Evolutionary conservation across 2,888 invertebrate species (phyloP), one percentile per base, ranked within the genome.

Genomic region (Rugalucina vietnamica): DNA sequence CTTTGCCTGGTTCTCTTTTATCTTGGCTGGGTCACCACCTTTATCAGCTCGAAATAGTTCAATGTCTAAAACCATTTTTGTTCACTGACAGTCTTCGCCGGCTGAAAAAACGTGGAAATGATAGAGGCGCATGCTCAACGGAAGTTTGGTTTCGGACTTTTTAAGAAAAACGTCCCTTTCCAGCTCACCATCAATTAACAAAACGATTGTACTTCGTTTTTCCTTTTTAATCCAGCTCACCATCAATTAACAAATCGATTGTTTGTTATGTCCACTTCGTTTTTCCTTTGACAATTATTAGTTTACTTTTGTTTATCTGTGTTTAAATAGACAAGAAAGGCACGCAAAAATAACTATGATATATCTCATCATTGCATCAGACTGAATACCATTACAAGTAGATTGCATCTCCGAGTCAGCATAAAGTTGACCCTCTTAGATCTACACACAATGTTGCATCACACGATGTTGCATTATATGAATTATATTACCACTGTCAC

Each of bases 1-100:
- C 93, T 97, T 97, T 74, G 96, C 97, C 95, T 99, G 99, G 94
- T 98, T 99, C 92, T 98, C 97, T 18, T 97, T 97, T 82, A 99
- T 97, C 95, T 97, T 97, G 70, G 98, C 97, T 2, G 98, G 98
- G 95, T 98, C 97, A 76, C 98, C 98, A 72, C 99, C 99, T 95
- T 99, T 99, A 93, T 99, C 99, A 27, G 96, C 96, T 78, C 99
- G 97, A 95, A 99, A 99, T 80, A 98, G 95, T 95, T 99, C 99
- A 92, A 99, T 96, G 95, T 99, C 99, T 77, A 99, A 96, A 87
- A 99, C 99, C 99, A 99, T 99, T 88, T 90, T 92, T 65, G 12
- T 24, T 32, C 24, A 18, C 10, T 65, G 32, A 34, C 32, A 32
- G 18, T 18, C 34, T 65, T 34, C 65, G 34, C 65, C 65, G 65